Evolutionary conservation across 2,113 vertebrate genomes (phyloP).

Genomic region (Zosterops lateralis): DNA sequence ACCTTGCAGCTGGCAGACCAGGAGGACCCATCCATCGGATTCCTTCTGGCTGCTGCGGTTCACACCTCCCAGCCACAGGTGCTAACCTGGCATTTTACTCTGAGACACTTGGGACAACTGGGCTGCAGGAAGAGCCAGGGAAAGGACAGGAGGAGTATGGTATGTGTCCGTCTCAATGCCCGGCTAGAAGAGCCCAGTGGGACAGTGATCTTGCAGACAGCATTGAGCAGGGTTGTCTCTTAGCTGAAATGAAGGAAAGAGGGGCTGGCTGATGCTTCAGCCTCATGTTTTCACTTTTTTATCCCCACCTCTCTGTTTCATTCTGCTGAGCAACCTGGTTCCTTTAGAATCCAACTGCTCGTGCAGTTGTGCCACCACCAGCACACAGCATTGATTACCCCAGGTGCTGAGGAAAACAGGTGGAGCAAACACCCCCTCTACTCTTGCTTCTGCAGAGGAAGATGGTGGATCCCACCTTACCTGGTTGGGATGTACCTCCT

Average conservation of each 20-base stretch:
- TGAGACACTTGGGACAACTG: not conserved
- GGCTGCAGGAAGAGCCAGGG: not conserved
- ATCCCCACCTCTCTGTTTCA: not conserved
- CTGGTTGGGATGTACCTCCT: fast-evolving
- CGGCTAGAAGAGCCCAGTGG: not conserved
- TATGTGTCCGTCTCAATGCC: not conserved
- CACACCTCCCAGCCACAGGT: not conserved
- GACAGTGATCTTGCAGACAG: not conserved
- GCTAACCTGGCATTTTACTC: not conserved
- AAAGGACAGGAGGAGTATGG: not conserved
- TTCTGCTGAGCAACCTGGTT: not conserved
- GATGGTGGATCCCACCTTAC: not conserved
- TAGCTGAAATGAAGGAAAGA: not conserved
- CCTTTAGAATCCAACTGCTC: not conserved
- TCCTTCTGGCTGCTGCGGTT: not conserved
- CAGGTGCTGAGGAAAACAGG: not conserved
- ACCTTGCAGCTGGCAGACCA: not conserved
- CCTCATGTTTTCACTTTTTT: not conserved
- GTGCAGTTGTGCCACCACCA: not conserved
- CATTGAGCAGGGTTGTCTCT: not conserved
- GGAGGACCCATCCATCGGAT: not conserved
- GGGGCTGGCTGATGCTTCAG: not conserved
- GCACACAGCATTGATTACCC: not conserved
- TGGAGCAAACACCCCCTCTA: not conserved
- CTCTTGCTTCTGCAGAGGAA: not conserved